A percentile compares a stretch with the other conserved stretches of the same genome.
phyloP scores from a whole-genome alignment of 2,888 invertebrate species.

The Archaeoteleia sp. region DNA sequence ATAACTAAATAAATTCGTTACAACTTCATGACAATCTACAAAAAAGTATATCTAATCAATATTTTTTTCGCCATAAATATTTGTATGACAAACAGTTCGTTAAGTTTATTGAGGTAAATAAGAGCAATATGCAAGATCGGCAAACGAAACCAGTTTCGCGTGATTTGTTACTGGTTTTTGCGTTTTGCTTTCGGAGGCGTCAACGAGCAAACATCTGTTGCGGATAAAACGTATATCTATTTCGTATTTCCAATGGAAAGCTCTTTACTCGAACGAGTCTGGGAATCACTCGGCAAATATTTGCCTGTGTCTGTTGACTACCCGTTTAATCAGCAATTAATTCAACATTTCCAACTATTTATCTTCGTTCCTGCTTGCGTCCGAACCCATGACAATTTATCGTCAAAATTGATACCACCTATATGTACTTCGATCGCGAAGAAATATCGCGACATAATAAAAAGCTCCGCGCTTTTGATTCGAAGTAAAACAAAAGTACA shows the following conservation, averaged over 20 bases:
- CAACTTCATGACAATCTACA: too few species aligned
- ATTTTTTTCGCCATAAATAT: not conserved
- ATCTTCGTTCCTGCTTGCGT: slow-evolving; percentile 16
- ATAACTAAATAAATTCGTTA: too few species aligned
- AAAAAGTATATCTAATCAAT: not conserved
- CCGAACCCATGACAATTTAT: slow-evolving; percentile 11
- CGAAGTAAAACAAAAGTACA: too few species aligned
- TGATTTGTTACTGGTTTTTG: slow-evolving; percentile 14
- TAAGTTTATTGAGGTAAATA: slow-evolving; percentile 7
- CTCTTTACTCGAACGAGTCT: slow-evolving; percentile 22
- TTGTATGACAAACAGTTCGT: not conserved
- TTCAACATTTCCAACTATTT: slow-evolving; percentile 41
- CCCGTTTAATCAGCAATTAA: slow-evolving; percentile 55
- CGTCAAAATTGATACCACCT: too few species aligned
- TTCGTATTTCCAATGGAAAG: slow-evolving; percentile 23
- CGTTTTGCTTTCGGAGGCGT: slow-evolving; percentile 19
- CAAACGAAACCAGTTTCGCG: slow-evolving; percentile 11
- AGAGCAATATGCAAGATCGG: not conserved
- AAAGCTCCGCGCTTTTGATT: too few species aligned
- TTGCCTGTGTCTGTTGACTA: slow-evolving; percentile 52
- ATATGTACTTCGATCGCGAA: too few species aligned
- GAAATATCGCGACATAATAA: too few species aligned
- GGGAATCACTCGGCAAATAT: slow-evolving; percentile 57
- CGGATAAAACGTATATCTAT: slow-evolving; percentile 29
- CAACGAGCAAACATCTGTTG: slow-evolving; percentile 24